phyloP scores from a whole-genome alignment of 2,888 invertebrate genomes.

The Heliconius ethilla region DNA sequence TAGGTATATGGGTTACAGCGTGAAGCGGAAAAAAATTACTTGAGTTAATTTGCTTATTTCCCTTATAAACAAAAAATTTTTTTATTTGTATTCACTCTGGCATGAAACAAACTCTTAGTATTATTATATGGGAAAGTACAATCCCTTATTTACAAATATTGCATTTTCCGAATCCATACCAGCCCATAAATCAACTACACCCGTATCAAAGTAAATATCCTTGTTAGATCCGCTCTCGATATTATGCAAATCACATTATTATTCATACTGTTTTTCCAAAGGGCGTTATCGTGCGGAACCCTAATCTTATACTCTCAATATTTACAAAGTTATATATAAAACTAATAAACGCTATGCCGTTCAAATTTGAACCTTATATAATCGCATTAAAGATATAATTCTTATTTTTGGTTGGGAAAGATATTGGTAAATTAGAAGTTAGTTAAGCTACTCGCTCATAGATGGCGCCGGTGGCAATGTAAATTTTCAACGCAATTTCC shows the following conservation, averaged over 20 bases:
- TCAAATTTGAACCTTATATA: slow-evolving; percentile 48
- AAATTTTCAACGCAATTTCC: slow-evolving; percentile 77
- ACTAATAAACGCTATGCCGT: slow-evolving; percentile 34
- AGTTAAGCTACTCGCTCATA: slow-evolving; percentile 63
- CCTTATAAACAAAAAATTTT: not conserved
- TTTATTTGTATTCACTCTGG: not conserved
- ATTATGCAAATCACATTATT: slow-evolving; percentile 80
- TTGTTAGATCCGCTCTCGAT: slow-evolving; percentile 69
- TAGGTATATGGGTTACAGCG: not conserved
- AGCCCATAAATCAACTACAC: slow-evolving; percentile 59
- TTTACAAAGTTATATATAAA: slow-evolving; percentile 56
- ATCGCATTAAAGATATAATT: slow-evolving; percentile 30
- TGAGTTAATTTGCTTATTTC: not conserved
- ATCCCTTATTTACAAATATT: not conserved
- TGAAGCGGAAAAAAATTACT: not conserved
- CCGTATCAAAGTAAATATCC: slow-evolving; percentile 74
- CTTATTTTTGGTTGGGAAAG: slow-evolving; percentile 15
- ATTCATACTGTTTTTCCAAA: slow-evolving; percentile 80
- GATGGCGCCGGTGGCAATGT: slow-evolving; percentile 78
- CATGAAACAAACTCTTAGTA: not conserved
- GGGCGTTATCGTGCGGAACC: slow-evolving; percentile 67
- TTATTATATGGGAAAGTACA: not conserved
- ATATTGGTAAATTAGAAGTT: slow-evolving; percentile 36
- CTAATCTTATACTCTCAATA: slow-evolving; percentile 67
- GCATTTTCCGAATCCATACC: slow-evolving; percentile 40